These are phyloP conservation scores for Diaprepes abbreviatus DNA, from an alignment of 2,888 invertebrate species.

Conservation along the genomic window DNA sequence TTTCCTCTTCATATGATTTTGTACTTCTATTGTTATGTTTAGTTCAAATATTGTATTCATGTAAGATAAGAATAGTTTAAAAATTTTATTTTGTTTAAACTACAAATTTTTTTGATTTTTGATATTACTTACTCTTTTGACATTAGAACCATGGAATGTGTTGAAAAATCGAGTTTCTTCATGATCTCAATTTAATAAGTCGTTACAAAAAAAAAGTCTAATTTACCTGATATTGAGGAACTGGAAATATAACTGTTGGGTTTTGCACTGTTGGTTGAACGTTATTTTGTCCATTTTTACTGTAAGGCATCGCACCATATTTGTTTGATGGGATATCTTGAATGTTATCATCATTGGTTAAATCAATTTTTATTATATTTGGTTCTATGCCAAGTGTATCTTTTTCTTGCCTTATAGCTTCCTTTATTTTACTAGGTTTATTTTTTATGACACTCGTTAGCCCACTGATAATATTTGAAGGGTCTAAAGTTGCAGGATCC, in stretches of 20 bases:
- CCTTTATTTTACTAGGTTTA: conserved; percentile 37
- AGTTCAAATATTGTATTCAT: too few species aligned
- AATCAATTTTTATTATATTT: conserved; percentile 61
- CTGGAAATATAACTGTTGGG: conserved; percentile 59
- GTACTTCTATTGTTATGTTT: too few species aligned
- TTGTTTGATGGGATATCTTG: conserved; percentile 32
- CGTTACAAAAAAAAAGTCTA: too few species aligned
- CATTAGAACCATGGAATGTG: too few species aligned
- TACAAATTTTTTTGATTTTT: too few species aligned
- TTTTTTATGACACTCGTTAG: conserved; percentile 42
- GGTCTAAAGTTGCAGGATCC: conserved; percentile 59
- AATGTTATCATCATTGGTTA: conserved; percentile 55
- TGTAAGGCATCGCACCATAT: conserved; percentile 20
- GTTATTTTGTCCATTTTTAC: conserved; percentile 34
- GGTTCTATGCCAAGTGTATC: conserved; percentile 40
- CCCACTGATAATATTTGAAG: conserved; percentile 30
- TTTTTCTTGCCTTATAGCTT: conserved; percentile 25
- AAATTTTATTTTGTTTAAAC: too few species aligned
- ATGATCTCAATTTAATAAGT: too few species aligned
- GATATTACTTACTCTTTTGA: too few species aligned
- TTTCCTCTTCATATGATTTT: too few species aligned
- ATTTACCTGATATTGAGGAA: conserved; percentile 56
- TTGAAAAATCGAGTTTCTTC: too few species aligned
- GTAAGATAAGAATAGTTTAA: too few species aligned
- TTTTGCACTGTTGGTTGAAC: conserved; percentile 45